phyloP scores from a whole-genome alignment of 2,888 invertebrate species.

The Ctenicera cuprea region DNA sequence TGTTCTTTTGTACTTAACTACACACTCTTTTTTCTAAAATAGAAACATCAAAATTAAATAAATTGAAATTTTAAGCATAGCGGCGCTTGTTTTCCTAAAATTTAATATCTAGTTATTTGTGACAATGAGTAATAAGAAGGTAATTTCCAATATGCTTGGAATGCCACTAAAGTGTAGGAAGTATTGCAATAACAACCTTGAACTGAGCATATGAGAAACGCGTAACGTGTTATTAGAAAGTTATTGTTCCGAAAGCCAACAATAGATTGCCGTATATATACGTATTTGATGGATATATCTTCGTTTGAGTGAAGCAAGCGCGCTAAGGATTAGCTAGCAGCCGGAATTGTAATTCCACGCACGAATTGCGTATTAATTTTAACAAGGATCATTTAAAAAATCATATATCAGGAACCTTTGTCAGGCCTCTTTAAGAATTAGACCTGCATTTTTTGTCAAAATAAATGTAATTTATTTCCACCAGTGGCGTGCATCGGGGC shows the following conservation, averaged over 20 bases:
- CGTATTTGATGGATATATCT: constrained; percentile 8
- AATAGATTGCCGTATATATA: constrained; percentile 28
- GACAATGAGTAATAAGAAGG: constrained; percentile 22
- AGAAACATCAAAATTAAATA: no score
- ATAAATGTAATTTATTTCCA: no score
- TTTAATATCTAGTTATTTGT: background rate
- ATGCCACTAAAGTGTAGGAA: constrained; percentile 42
- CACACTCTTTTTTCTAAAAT: no score
- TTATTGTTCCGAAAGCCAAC: constrained; percentile 48
- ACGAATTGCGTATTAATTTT: background rate
- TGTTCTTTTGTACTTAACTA: no score
- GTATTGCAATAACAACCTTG: constrained; percentile 46
- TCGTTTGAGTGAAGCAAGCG: background rate
- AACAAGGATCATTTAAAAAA: background rate
- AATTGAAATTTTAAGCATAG: no score
- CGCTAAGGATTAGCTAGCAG: background rate
- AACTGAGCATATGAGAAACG: constrained; percentile 29
- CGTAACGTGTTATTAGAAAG: constrained; percentile 46
- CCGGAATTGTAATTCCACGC: background rate
- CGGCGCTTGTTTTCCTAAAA: no score
- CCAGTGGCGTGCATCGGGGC: no score
- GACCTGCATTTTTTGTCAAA: no score
- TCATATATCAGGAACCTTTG: no score
- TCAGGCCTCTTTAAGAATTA: no score
- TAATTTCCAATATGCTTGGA: constrained; percentile 36